Base-by-base conservation (phyloP, 2,888 invertebrate species). In the Agriopis aurantiaria region DNA sequence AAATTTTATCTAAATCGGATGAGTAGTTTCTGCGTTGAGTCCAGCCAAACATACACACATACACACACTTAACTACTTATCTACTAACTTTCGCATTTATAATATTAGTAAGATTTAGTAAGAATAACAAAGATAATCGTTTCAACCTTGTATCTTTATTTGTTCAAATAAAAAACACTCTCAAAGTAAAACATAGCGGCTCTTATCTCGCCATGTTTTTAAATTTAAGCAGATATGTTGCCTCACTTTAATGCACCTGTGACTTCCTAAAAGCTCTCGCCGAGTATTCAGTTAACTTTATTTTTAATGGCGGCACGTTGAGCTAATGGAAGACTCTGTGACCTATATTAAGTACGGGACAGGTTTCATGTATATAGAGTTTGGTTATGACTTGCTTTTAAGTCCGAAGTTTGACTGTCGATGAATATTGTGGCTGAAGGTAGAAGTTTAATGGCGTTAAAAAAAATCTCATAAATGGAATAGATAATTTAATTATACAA, bases 261-360 rank as follows among this genome's bases (percentile, higher is more conserved):
- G 90, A 86, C 91, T 88, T 84, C 82, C 87, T 92, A 90, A 92
- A 91, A 91, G 92, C 91, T 89, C 87, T 77, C 82, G 81, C 80
- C 85, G 87, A 86, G 88, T 88, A 89, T 90, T 88, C 87, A 82
- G 85, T 84, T 86, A 87, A 90, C 85, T 91, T 91, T 90, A 91
- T 91, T 91, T 91, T 93, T 93, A 93, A 93, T 93, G 93, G 91
- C 80, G 62, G 80, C 78, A 81, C 88, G 90, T 88, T 90, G 87
- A 85, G 84, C 83, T 92, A 93, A 93, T 93, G 93, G 92, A 89
- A 88, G 89, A 87, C 88, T 88, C 84, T 86, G 86, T 85, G 90
- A 91, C 91, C 91, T 91, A 91, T 91, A 91, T 92, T 91, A 33
- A 33, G 33, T 33, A 89, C 83, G 91, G 85, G 85, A 90, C 88